Conservation (phyloP, 2,888 invertebrate species). For the Neoscelio sp. region DNA sequence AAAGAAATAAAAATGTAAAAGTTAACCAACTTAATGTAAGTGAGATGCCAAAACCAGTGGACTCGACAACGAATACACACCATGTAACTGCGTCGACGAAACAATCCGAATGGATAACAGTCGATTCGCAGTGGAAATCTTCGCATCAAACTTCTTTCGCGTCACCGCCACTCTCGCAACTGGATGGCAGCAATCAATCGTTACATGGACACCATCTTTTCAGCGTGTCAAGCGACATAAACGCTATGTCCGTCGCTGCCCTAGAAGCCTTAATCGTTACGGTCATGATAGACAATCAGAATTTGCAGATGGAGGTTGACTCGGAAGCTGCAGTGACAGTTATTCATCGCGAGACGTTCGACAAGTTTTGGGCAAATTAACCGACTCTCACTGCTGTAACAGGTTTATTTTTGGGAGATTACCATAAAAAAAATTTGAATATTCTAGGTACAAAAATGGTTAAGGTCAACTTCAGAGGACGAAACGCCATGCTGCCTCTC, state of each 20-base stretch:
- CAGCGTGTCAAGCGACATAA: neutral
- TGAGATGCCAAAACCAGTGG: neutral
- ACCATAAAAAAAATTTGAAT: neutral
- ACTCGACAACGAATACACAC: neutral
- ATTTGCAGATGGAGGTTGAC: neutral
- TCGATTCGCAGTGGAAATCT: no score
- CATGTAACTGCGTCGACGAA: neutral
- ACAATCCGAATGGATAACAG: no score
- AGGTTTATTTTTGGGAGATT: slow-evolving; percentile 5
- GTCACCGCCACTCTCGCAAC: neutral
- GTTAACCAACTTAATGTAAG: no score
- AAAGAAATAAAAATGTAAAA: neutral
- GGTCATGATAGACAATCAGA: neutral
- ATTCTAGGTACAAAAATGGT: slow-evolving; percentile 9
- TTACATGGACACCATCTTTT: neutral
- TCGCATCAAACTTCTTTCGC: no score
- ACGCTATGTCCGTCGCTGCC: neutral
- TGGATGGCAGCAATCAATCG: neutral
- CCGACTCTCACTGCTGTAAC: neutral
- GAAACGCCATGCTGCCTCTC: neutral
- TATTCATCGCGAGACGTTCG: neutral
- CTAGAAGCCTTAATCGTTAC: neutral
- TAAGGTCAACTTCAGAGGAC: slow-evolving; percentile 6
- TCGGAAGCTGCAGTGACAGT: neutral
- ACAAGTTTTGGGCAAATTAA: neutral